Conservation (phyloP, 2,797 vertebrate genomes). For the Hemitrygon akajei region DNA sequence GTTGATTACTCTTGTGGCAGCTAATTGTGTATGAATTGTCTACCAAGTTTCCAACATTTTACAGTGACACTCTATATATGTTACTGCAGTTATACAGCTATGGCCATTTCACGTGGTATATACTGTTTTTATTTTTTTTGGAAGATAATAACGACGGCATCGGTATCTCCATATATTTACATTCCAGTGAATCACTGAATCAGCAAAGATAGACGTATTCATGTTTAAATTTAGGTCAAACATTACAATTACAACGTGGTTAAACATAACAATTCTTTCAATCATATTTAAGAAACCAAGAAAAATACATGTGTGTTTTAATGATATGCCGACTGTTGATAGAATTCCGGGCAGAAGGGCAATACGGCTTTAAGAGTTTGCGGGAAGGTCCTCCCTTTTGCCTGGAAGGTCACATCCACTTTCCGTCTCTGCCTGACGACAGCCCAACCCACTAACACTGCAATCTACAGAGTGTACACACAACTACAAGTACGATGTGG, state of each 20-base stretch:
- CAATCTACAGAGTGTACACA: not conserved
- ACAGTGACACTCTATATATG: not conserved
- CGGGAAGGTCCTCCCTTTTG: not conserved
- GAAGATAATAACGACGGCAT: not conserved
- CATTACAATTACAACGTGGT: too few relatives aligned
- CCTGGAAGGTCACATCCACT: not conserved
- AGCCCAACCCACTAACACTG: not conserved
- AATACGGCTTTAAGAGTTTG: not conserved
- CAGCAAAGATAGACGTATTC: not conserved
- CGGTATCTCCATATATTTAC: not conserved
- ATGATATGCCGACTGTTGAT: too few relatives aligned
- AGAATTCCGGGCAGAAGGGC: not conserved
- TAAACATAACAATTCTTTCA: too few relatives aligned
- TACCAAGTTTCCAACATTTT: not conserved
- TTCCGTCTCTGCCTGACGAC: not conserved
- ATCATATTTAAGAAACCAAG: too few relatives aligned
- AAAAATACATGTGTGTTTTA: too few relatives aligned
- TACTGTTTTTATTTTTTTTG: not conserved
- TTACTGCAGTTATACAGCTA: too few relatives aligned
- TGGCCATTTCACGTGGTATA: too few relatives aligned
- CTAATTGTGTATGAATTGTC: not conserved
- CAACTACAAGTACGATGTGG: not conserved
- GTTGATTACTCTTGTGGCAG: not conserved
- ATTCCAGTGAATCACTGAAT: not conserved
- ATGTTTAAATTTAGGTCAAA: not conserved